phyloP scores from a whole-genome alignment of 2,797 vertebrate genomes.

The Anabacerthia variegaticeps region DNA sequence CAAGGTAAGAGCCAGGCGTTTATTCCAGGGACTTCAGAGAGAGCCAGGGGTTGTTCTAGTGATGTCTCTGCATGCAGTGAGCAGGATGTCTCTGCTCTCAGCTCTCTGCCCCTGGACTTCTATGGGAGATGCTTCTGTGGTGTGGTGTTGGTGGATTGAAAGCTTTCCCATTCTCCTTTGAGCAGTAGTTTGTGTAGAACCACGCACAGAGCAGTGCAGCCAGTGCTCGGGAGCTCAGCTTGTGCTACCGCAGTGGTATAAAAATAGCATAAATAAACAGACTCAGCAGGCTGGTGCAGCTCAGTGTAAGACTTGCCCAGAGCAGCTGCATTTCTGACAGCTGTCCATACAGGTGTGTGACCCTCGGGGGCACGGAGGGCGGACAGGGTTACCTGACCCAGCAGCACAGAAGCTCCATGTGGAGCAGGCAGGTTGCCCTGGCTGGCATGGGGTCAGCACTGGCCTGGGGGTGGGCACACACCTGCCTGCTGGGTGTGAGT shows the following conservation, averaged over 20 bases:
- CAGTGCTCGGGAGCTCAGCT: conserved; percentile 35
- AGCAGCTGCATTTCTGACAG: conserved; percentile 20
- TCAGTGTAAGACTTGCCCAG: conserved; percentile 43
- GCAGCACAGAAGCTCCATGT: neutral
- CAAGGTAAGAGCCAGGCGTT: neutral
- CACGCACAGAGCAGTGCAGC: neutral
- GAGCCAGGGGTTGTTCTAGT: neutral
- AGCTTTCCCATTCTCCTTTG: neutral
- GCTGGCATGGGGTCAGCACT: neutral
- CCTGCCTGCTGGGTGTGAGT: neutral
- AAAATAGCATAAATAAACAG: conserved; percentile 72
- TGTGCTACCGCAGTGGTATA: conserved; percentile 56
- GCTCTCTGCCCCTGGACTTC: neutral
- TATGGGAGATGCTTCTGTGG: neutral
- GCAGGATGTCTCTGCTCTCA: neutral
- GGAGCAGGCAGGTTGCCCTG: neutral
- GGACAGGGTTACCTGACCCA: neutral
- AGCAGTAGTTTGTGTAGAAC: neutral
- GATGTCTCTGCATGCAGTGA: neutral
- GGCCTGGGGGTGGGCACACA: neutral
- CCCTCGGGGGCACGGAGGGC: fast-evolving
- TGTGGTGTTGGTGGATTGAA: neutral
- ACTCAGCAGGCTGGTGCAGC: conserved; percentile 34
- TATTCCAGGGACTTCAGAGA: neutral
- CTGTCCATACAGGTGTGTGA: neutral